Evolutionary conservation across 1,140 invertebrate species (phyloP).

Genomic region (Parapsyche elsis): DNA sequence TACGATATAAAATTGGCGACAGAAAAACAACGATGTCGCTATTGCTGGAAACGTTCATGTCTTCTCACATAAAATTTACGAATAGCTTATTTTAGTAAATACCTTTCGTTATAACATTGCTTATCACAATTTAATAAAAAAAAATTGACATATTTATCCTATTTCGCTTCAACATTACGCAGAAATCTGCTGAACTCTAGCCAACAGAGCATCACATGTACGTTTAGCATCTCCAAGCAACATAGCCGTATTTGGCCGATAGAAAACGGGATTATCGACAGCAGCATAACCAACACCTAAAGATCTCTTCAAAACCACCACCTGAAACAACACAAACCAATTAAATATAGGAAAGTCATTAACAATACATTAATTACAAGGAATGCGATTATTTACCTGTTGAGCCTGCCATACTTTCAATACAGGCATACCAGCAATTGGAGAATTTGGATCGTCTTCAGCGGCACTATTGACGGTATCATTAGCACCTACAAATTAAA

Average conservation of each 20-base stretch:
- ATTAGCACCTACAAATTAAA: constrained; percentile 73
- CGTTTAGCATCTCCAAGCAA: constrained; percentile 93
- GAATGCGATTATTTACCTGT: constrained; percentile 70
- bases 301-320: constrained; percentile 91
- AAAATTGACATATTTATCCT: not conserved
- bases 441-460: constrained; percentile 90
- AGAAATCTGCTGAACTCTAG: constrained; percentile 70
- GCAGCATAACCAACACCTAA: constrained; percentile 86
- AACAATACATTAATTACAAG: not conserved
- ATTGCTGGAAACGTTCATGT: too few species aligned
- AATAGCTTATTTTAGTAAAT: not conserved
- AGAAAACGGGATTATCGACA: constrained; percentile 94
- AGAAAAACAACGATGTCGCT: too few species aligned
- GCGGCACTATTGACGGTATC: constrained; percentile 94
- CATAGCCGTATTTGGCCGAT: constrained; percentile 90
- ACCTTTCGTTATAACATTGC: not conserved
- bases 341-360: constrained; percentile 1
- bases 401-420: constrained; percentile 87
- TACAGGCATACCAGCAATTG: constrained; percentile 94
- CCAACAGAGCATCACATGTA: constrained; percentile 84
- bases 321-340: constrained; percentile 65
- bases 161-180: not conserved
- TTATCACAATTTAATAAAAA: not conserved
- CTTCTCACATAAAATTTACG: not conserved
- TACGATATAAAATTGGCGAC: not conserved